phyloP scores from a whole-genome alignment of 2,797 vertebrate species.

The Enteromius paludinosus region DNA sequence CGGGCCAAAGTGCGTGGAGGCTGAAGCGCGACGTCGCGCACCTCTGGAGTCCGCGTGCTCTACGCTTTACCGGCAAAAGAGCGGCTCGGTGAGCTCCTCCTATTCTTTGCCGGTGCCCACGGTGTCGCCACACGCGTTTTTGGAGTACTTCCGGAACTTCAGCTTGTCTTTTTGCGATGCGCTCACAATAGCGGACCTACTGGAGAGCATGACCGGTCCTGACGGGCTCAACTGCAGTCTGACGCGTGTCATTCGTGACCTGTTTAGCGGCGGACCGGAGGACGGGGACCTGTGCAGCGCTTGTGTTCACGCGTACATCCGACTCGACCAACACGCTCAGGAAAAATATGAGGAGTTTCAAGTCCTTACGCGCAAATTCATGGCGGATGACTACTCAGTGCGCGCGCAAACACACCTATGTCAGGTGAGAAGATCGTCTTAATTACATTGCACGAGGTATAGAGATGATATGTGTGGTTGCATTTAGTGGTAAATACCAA shows the following conservation, averaged over 20 bases:
- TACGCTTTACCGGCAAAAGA: conserved; percentile 69
- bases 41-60: conserved; percentile 73
- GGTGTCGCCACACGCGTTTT: conserved; percentile 80
- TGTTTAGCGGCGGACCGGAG: conserved; percentile 70
- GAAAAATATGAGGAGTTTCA: conserved; percentile 90
- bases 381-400: conserved; percentile 85
- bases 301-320: conserved; percentile 84
- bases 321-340: conserved; percentile 88
- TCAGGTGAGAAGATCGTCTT: conserved; percentile 24
- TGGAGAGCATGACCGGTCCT: conserved; percentile 82
- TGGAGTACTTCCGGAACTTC: conserved; percentile 85
- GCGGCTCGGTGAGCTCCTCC: conserved; percentile 72
- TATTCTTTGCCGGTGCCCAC: conserved; percentile 68
- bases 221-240: conserved; percentile 86
- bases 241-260: conserved; percentile 79
- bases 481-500: not conserved
- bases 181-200: conserved; percentile 85
- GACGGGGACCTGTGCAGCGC: conserved; percentile 81
- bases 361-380: conserved; percentile 84
- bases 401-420: conserved; percentile 71
- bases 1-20: conserved; percentile 64
- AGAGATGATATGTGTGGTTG: not conserved
- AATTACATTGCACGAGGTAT: not conserved
- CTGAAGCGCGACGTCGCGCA: conserved; percentile 62
- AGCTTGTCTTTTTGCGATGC: conserved; percentile 86